phyloP scores from a whole-genome alignment of 2,113 vertebrate genomes.

The Phoenicopterus ruber region DNA sequence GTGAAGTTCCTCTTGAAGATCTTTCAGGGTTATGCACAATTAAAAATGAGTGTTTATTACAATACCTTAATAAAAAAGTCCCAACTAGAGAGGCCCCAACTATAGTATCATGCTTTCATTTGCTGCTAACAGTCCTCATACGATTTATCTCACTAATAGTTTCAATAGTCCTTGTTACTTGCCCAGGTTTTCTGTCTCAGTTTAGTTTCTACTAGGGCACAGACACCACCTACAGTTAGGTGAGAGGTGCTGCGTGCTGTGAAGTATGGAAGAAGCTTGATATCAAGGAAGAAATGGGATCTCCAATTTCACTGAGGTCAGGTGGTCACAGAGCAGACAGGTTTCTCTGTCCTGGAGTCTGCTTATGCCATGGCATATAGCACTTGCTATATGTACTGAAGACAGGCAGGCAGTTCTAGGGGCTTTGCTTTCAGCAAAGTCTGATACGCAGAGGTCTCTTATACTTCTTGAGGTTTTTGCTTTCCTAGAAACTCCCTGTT shows the following conservation, averaged over 20 bases:
- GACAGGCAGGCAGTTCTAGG: neutral
- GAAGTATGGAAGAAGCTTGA: neutral
- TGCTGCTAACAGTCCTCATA: neutral
- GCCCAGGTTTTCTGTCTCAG: neutral
- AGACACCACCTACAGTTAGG: neutral
- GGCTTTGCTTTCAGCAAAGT: neutral
- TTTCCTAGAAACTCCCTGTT: neutral
- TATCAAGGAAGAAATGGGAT: neutral
- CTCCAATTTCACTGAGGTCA: neutral
- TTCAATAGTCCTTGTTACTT: neutral
- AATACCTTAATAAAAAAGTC: neutral
- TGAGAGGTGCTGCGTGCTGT: neutral
- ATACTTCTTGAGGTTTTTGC: neutral
- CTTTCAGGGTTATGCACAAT: neutral
- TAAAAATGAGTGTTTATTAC: neutral
- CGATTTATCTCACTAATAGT: neutral
- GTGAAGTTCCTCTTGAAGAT: neutral
- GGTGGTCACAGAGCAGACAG: neutral
- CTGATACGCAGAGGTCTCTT: neutral
- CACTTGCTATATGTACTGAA: neutral
- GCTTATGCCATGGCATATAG: neutral
- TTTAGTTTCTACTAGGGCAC: neutral
- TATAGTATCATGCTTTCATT: neutral
- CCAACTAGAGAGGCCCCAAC: neutral
- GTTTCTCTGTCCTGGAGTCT: neutral